Conservation (phyloP, 2,797 vertebrate species). For the Epinephelus coioides region DNA sequence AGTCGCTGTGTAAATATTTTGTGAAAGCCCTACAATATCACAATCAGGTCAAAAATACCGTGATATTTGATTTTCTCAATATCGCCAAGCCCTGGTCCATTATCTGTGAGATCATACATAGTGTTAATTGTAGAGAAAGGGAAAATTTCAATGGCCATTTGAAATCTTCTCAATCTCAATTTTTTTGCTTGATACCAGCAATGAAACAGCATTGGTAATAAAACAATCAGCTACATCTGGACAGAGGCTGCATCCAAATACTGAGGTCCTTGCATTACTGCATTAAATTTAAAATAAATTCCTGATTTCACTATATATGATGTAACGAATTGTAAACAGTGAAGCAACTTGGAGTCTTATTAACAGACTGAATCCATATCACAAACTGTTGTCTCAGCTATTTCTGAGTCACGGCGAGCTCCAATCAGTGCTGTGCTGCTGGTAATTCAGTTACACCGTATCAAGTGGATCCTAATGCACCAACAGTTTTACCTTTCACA, state of each 20-base stretch:
- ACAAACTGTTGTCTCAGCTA: conserved; percentile 13
- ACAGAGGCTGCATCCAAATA: background rate
- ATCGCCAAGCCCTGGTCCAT: background rate
- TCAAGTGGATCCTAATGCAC: conserved; percentile 57
- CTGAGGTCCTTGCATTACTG: background rate
- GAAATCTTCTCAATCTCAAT: background rate
- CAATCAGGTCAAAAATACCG: too few species aligned
- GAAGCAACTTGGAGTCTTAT: background rate
- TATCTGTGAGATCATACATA: background rate
- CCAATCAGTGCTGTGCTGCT: conserved; percentile 7
- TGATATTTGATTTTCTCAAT: too few species aligned
- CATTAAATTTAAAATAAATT: background rate
- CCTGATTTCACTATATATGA: background rate
- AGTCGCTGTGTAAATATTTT: too few species aligned
- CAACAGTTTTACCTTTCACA: conserved; percentile 54
- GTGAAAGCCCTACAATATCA: too few species aligned
- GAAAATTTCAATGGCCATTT: background rate
- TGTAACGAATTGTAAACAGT: background rate
- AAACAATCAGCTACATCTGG: background rate
- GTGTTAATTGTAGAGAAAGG: background rate
- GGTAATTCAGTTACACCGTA: conserved; percentile 54
- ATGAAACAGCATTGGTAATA: background rate
- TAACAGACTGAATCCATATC: conserved; percentile 21
- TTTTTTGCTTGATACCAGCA: background rate
- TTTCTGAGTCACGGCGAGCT: conserved; percentile 1